Evolutionary conservation across 2,797 vertebrate species (phyloP).

Genomic region (Phrynocephalus guinanensis): DNA sequence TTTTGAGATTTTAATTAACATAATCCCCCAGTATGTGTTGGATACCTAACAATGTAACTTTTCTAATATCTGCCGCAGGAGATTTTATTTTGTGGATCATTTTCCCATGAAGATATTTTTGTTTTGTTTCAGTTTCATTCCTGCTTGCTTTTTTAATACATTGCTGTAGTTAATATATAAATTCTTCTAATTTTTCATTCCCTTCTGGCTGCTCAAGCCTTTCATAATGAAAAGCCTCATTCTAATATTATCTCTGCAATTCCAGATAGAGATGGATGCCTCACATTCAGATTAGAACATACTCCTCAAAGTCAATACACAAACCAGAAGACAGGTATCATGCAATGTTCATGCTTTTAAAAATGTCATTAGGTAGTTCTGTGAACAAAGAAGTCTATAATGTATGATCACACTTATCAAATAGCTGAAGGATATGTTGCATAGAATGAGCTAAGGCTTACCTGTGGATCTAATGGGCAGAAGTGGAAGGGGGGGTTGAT

Average conservation of each 20-base stretch:
- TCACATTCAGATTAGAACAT: neutral
- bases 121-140: neutral
- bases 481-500: neutral
- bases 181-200: neutral
- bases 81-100: slow-evolving; percentile 49
- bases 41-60: too few relatives aligned
- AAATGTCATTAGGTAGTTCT: too few relatives aligned
- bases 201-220: neutral
- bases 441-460: neutral
- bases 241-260: neutral
- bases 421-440: neutral
- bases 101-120: slow-evolving; percentile 46
- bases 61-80: slow-evolving; percentile 14
- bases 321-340: neutral
- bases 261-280: neutral
- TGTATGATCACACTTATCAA: too few relatives aligned
- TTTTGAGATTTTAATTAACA: too few relatives aligned
- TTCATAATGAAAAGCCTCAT: neutral
- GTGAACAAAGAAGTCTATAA: too few relatives aligned
- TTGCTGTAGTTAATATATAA: neutral
- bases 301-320: neutral
- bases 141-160: neutral
- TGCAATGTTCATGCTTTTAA: too few relatives aligned
- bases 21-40: too few relatives aligned
- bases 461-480: neutral